Percentiles rank a stretch among this genome's conserved stretches.
Evolutionary conservation across 2,797 vertebrate species (phyloP).

Genomic region (Prunella strophiata): DNA sequence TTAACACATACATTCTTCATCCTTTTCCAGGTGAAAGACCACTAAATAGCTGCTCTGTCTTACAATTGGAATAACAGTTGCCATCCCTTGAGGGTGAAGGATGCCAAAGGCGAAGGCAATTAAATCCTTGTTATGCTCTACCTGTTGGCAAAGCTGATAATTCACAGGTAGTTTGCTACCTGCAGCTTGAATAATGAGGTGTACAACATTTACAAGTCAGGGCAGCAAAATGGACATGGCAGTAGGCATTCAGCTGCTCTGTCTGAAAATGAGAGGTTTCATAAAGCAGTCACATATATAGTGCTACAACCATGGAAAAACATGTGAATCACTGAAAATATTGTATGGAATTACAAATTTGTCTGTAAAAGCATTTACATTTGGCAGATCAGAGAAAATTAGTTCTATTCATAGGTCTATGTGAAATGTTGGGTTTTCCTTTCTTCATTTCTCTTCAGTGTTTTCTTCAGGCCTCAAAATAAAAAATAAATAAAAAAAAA

Average conservation of each 20-base stretch:
- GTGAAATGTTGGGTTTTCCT: fast-evolving
- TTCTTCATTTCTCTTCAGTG: background rate
- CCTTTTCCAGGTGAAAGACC: conserved; percentile 19
- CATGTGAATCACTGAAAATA: background rate
- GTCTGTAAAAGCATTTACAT: background rate
- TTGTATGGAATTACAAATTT: background rate
- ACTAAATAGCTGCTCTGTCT: background rate
- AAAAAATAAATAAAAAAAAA: background rate
- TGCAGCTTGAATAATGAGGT: background rate
- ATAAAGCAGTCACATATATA: background rate
- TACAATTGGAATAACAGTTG: background rate
- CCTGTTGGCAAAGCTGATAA: background rate
- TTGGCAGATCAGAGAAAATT: background rate
- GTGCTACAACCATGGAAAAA: background rate
- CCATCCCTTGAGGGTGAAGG: background rate
- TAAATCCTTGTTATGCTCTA: conserved; percentile 17
- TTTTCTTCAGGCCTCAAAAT: background rate
- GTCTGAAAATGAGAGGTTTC: background rate
- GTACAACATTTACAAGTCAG: background rate
- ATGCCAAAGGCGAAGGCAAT: background rate
- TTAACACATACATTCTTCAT: background rate
- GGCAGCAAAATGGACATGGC: background rate
- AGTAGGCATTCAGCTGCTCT: background rate
- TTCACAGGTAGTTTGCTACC: background rate
- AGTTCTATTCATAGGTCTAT: background rate